These are phyloP conservation scores for Cyrtonyx montezumae DNA, from an alignment of 2,113 vertebrate species.

Conservation along the genomic window DNA sequence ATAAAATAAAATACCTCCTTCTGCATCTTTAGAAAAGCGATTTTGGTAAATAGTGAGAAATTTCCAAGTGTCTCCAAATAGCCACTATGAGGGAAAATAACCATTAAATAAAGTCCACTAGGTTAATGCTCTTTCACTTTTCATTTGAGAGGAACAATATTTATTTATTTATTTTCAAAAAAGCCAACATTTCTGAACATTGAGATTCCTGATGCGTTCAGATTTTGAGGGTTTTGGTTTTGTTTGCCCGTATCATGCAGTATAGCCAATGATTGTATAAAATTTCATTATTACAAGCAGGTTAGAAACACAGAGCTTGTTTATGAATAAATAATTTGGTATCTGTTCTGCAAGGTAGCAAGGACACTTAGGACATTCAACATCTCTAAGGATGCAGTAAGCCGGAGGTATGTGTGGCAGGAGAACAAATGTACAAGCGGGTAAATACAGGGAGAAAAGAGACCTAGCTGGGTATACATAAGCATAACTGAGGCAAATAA, in stretches of 20 bases:
- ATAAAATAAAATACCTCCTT: rapidly evolving
- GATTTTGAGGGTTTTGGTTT: not conserved
- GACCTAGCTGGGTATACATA: not conserved
- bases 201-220: not conserved
- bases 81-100: not conserved
- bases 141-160: not conserved
- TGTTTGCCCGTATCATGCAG: not conserved
- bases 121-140: not conserved
- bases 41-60: not conserved
- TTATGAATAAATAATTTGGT: constrained; percentile 56
- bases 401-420: not conserved
- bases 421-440: not conserved
- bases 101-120: not conserved
- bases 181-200: not conserved
- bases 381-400: not conserved
- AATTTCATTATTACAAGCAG: constrained; percentile 58
- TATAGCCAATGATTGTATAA: not conserved
- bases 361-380: constrained; percentile 19
- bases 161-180: not conserved
- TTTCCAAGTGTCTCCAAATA: not conserved
- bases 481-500: not conserved
- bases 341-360: constrained; percentile 12
- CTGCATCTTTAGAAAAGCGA: not conserved
- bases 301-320: constrained; percentile 37
- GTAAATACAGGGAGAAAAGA: not conserved